phyloP scores from a whole-genome alignment of 1,140 invertebrate genomes.

The Eubasilissa regina region DNA sequence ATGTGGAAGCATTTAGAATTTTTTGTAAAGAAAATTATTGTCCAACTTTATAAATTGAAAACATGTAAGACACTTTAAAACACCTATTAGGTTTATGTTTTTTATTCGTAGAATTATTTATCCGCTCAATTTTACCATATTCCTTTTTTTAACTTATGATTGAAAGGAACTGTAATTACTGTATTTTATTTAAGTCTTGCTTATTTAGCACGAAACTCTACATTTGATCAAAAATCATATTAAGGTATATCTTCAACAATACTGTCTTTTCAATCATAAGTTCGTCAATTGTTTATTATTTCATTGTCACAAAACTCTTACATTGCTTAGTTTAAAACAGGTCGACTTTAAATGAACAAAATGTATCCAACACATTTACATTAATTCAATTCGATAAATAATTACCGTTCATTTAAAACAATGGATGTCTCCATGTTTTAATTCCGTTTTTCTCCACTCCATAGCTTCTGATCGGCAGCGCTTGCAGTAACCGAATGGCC shows the following conservation, averaged over 20 bases:
- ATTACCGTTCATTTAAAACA: too few species aligned
- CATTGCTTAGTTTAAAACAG: neutral
- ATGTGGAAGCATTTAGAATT: neutral
- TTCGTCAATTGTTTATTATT: slow-evolving; percentile 6
- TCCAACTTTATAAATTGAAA: neutral
- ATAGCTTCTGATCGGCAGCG: too few species aligned
- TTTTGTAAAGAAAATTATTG: neutral
- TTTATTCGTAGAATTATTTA: neutral
- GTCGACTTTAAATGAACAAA: neutral
- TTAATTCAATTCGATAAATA: too few species aligned
- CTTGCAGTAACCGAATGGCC: too few species aligned
- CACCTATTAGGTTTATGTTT: slow-evolving; percentile 5
- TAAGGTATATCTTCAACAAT: too few species aligned
- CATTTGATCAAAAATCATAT: slow-evolving; percentile 6
- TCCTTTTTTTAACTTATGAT: neutral
- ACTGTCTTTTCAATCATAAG: slow-evolving; percentile 10
- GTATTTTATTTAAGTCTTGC: too few species aligned
- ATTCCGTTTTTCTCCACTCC: too few species aligned
- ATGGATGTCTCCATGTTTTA: too few species aligned
- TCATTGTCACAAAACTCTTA: neutral
- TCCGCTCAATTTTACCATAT: slow-evolving; percentile 12
- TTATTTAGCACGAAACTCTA: neutral
- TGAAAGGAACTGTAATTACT: neutral
- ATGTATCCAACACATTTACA: too few species aligned
- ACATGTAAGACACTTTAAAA: neutral